Base-by-base conservation (phyloP, 2,113 vertebrate genomes). In the Ochotona princeps region DNA sequence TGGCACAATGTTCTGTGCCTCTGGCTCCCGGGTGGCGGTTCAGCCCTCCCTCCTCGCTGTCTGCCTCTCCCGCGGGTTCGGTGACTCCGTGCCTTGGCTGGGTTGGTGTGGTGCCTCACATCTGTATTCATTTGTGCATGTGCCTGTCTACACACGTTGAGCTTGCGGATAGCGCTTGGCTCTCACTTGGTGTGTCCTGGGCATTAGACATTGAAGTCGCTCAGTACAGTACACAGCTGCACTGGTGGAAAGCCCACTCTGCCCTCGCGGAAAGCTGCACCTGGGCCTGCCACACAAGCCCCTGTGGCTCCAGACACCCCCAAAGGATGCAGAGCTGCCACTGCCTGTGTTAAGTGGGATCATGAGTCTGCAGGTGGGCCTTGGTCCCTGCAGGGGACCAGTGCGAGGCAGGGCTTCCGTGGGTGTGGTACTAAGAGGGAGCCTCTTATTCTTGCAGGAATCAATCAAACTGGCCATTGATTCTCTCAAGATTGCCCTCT, bases 201-300 rank as follows among this genome's bases (percentile, higher is more conserved):
- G 54, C 57, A 57, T 85, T 0, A 1, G 8, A 28, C 15, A 8
- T 35, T 30, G 47, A 74, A 30, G 54, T 25, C 5, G 12, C 83
- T 47, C 8, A 0, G 0, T 26, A 2, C 1, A n/a, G 21, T 26
- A 18, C 38, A 0, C 5, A 2, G 21, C 0, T 61, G 61, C n/a
- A 44, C 82, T 20, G 54, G 2, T 23, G 35, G 76, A 69, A 44
- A 44, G 1, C 79, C 30, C 17, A 25, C 1, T n/a, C n/a, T 13
- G 35, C 21, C 26, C 8, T 17, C 26, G 7, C 1, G 73, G 15
- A 30, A 28, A 47, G 25, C 28, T 65, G 44, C 14, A 8, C 38
- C 32, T 18, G 3, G 1, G 2, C 15, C 35, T 61, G 28, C 74
- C 54, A 76, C 1, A 8, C 8, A 26, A 17, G 4, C 1, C 28